Base-by-base conservation (phyloP, 2,888 invertebrate species). In the Strigamia crassipes region DNA sequence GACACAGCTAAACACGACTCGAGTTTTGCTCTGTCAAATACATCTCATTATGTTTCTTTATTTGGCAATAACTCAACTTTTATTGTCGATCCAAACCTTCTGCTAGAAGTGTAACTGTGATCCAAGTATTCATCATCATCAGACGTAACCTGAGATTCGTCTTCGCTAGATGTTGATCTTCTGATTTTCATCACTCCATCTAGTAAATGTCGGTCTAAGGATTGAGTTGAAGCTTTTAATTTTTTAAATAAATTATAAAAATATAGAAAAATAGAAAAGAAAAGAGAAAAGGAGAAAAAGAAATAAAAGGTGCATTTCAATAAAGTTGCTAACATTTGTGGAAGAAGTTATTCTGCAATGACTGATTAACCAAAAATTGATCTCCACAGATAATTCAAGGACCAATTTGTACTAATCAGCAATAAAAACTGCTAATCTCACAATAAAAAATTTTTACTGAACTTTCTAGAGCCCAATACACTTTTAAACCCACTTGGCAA, bases 211-310 rank as follows among this genome's bases (percentile, higher is more conserved):
- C 83, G 81, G 31, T 83, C 84, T 1, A 84, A 77, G 0, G 84
- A 83, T 78, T 84, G 84, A 6, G 84, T 84, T 5, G 84, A 84
- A 15, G 84, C 84, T 84, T 78, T 27, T 73, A 27, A 27, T 73
- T 4, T 27, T 78, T 78, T 31, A n/a, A 15, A 6, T 23, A 78
- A 78, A 27, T 78, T 34, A 78, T 34, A 21, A 73, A 73, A 73
- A 73, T 13, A 73, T 18, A 73, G 1, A n/a, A 31, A 73, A 73
- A 15, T n/a, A 27, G 38, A 78, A 31, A 31, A 1, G 31, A 27
- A 27, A 78, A 27, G 78, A 78, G 38, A n/a, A 78, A 27, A 27
- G 12, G n/a, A 78, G 31, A 78, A 78, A 78, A 27, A 6, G 78
- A 27, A 27, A 78, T 23, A 78, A 78, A 21, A 38, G 4, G n/a